Conservation (phyloP, 2,113 vertebrate genomes). For the Tiliqua scincoides region DNA sequence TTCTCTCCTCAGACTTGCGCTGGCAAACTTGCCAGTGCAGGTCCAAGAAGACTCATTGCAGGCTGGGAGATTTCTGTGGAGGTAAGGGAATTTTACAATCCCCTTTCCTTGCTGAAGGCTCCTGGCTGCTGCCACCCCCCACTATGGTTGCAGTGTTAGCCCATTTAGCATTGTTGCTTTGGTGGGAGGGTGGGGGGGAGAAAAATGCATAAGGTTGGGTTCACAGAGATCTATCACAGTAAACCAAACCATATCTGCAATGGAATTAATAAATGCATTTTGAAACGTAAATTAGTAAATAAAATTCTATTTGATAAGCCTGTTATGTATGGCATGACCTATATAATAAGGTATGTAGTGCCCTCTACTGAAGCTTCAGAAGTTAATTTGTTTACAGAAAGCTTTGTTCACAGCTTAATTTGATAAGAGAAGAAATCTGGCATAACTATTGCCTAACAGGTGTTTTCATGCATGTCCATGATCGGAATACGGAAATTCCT, state of each 20-base stretch:
- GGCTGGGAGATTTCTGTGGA: too few relatives aligned
- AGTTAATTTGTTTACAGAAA: neutral
- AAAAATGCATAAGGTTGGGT: too few relatives aligned
- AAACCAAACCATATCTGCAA: constrained; percentile 52
- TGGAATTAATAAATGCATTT: constrained; percentile 58
- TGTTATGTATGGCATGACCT: neutral
- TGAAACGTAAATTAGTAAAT: constrained; percentile 54
- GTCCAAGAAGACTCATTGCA: too few relatives aligned
- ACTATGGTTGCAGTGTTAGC: too few relatives aligned
- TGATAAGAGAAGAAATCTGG: constrained; percentile 12
- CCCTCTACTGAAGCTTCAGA: constrained; percentile 54
- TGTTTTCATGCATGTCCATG: neutral
- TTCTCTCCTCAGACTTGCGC: too few relatives aligned
- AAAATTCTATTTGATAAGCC: constrained; percentile 45
- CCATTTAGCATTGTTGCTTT: too few relatives aligned
- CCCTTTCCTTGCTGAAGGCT: too few relatives aligned
- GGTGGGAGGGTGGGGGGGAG: too few relatives aligned
- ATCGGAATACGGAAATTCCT: neutral
- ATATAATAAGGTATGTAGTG: constrained; percentile 53
- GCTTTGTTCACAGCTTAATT: constrained; percentile 4
- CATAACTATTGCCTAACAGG: constrained; percentile 8
- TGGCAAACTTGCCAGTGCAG: too few relatives aligned
- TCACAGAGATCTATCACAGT: constrained; percentile 44
- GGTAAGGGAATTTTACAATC: too few relatives aligned
- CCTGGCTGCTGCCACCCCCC: too few relatives aligned